Evolutionary conservation across 2,113 vertebrate genomes (phyloP), one percentile per base, ranked within the genome.

Genomic region (Lutjanus erythropterus): DNA sequence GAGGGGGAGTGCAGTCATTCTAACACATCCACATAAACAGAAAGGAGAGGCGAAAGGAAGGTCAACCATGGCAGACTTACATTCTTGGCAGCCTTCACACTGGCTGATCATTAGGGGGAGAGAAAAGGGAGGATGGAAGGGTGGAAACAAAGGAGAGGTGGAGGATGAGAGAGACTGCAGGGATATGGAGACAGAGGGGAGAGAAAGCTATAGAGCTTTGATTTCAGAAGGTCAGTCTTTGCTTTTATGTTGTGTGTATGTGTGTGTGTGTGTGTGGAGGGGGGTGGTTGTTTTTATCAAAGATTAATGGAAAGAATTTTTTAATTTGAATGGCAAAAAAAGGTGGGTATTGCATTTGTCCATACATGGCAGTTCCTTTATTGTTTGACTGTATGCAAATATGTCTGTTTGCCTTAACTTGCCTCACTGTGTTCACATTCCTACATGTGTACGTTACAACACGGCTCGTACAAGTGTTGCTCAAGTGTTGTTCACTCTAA

Each of bases 51-150:
- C 78, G 67, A 90, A 75, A 25, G 68, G 77, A 90, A 89, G 85
- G 87, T 87, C 89, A 92, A 60, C 81, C 75, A 50, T 75, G 76
- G 78, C 80, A 81, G 80, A 80, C 86, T 86, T 58, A 21, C 77
- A 87, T 88, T 87, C 82, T 88, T 86, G 91, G 80, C 82, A 78
- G 78, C 35, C 64, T 39, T 85, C 81, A 69, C 46, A 27, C 49
- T 25, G 46, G 64, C 78, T 73, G 80, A 70, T 87, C 71, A 84
- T 88, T 82, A 89, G 44, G 69, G 50, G 47, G 42, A 39, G 68
- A 47, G 75, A 59, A 55, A 6, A 18, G 35, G 41, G 52, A 60
- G 56, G 65, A 68, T 33, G 33, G 46, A 62, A 23, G 39, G 21
- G 19, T 46, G 35, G 33, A n/a, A 39, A 72, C 60, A 77, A 39